These are phyloP conservation scores for Clarias magur DNA, from an alignment of 2,113 vertebrate species.

Conservation along the genomic window DNA sequence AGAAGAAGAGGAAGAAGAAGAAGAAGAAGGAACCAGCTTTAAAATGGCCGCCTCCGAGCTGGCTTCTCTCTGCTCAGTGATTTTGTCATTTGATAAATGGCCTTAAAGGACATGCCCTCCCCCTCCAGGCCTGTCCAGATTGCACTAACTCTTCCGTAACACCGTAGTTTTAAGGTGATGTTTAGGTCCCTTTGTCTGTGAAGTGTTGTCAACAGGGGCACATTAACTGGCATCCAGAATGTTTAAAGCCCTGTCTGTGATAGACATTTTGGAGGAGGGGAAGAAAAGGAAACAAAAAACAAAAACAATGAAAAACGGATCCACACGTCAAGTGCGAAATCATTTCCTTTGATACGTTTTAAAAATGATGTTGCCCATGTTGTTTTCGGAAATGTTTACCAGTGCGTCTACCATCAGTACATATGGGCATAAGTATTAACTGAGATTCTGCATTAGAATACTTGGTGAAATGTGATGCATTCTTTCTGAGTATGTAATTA, in stretches of 20 bases:
- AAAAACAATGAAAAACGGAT: neutral
- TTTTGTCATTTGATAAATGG: constrained; percentile 47
- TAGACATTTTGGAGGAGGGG: constrained; percentile 40
- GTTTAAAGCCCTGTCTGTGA: constrained; percentile 30
- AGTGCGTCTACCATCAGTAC: constrained; percentile 47
- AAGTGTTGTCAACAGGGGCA: constrained; percentile 34
- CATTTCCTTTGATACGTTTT: constrained; percentile 47
- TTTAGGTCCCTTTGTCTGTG: constrained; percentile 50
- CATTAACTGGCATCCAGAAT: constrained; percentile 39
- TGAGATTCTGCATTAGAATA: constrained; percentile 50
- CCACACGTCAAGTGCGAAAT: constrained; percentile 45
- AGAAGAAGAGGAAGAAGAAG: constrained; percentile 30
- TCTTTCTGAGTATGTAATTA: constrained; percentile 44
- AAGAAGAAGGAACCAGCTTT: constrained; percentile 39
- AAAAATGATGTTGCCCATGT: constrained; percentile 48
- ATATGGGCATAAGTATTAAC: constrained; percentile 48
- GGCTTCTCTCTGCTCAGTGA: constrained; percentile 39
- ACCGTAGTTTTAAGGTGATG: constrained; percentile 55
- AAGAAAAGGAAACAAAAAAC: neutral
- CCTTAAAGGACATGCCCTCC: constrained; percentile 49
- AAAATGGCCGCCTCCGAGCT: constrained; percentile 28
- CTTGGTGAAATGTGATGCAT: constrained; percentile 46
- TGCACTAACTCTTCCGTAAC: constrained; percentile 56
- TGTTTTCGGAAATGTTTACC: constrained; percentile 47
- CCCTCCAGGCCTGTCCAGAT: constrained; percentile 52